Evolutionary conservation across 2,888 invertebrate species (phyloP).

Genomic region (Eristalinus aeneus): DNA sequence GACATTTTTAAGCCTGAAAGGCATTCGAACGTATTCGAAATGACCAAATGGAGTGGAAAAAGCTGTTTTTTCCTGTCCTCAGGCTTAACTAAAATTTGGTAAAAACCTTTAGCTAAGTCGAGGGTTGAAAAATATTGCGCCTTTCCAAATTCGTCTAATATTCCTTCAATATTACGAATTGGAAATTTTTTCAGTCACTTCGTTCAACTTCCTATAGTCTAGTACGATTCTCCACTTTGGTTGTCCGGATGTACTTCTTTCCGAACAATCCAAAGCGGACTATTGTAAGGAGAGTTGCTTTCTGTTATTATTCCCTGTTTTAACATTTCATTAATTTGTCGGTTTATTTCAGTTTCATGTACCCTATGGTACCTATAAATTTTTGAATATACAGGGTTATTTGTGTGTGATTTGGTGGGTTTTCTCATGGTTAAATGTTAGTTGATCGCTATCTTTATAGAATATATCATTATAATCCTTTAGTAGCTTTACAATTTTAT

Average conservation of each 20-base stretch:
- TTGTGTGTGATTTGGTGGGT: no score
- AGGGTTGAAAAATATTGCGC: not conserved
- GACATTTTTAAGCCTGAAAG: not conserved
- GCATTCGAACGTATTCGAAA: no score
- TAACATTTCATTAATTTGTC: conserved; percentile 8
- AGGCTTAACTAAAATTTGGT: conserved; percentile 1
- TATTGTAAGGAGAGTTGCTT: conserved; percentile 11
- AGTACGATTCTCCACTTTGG: conserved; percentile 8
- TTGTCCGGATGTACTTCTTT: no score
- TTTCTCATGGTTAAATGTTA: no score
- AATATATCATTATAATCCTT: no score
- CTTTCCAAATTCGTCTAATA: not conserved
- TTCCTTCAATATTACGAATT: not conserved
- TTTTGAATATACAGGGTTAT: no score
- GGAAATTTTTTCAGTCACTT: conserved; percentile 6
- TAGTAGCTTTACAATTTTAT: no score
- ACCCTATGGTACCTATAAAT: no score
- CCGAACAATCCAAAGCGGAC: not conserved
- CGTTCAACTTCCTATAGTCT: conserved; percentile 13
- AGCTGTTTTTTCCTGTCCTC: conserved; percentile 1
- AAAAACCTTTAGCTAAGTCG: not conserved
- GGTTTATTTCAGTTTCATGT: not conserved
- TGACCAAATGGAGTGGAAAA: not conserved
- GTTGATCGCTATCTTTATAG: no score
- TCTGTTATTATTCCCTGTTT: conserved; percentile 4